Base-by-base conservation (phyloP, 2,113 vertebrate genomes). In the Casuarius casuarius region DNA sequence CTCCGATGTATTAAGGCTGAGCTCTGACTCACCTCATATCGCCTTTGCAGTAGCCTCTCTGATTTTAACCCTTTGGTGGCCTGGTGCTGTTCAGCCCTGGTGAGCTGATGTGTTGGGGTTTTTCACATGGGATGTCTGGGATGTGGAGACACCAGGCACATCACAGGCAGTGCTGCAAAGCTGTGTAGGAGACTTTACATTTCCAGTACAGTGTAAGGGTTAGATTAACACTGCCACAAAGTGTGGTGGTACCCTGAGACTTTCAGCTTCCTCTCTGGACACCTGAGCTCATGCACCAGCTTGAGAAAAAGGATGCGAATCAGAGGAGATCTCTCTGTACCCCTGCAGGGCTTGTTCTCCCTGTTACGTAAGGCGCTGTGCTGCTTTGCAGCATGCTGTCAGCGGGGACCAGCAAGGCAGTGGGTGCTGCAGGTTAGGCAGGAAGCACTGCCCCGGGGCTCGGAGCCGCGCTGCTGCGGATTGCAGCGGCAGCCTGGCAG, bases 121-220 rank as follows among this genome's bases (percentile, higher is more conserved):
- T 84, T 75, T 49, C 54, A 8, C 8, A 42, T 42, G 35, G 5
- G 9, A 14, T 23, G 28, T 0, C 0, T 46, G 46, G 31, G 29
- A 22, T 40, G 20, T 17, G 51, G 74, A 63, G 44, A 38, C 7
- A 74, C 29, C 54, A 68, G 49, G 35, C 31, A 59, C 7, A 8
- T 83, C 4, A 0, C 54, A 0, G 0, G 48, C 38, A 44, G 22
- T 8, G n/a, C 54, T 49, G 29, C 1, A 0, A 42, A 17, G 19
- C 1, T 0, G 3, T 22, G 19, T 2, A 65, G 5, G 13, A 40
- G 71, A 59, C 56, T 88, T 40, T 62, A 61, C 35, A 19, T 49
- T 48, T 71, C 26, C 46, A 54, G 15, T 42, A 19, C 12, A 49
- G 12, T 1, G 1, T 56, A 61, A 61, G 26, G 31, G 42, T 79